phyloP scores from a whole-genome alignment of 1,140 invertebrate species.

The Drosophila gunungcola region DNA sequence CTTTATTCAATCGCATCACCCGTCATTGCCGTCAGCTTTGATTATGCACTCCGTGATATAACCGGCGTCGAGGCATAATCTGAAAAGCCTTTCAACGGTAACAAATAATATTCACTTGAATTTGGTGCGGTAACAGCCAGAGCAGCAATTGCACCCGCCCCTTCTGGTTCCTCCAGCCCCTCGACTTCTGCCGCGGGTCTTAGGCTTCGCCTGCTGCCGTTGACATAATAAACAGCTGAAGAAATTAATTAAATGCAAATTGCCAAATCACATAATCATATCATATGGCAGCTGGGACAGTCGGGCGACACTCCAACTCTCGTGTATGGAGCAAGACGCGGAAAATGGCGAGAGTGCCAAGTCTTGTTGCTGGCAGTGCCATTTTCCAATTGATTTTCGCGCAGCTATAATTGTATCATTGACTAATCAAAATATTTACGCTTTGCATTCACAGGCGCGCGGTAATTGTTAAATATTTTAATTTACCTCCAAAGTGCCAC shows the following conservation, averaged over 20 bases:
- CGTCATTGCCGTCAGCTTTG: conserved; percentile 37
- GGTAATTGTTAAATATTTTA: conserved; percentile 66
- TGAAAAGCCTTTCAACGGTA: conserved; percentile 46
- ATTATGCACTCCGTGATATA: conserved; percentile 55
- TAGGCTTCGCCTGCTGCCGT: conserved; percentile 34
- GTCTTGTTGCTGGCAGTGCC: conserved; percentile 5
- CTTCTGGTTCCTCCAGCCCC: conserved; percentile 2
- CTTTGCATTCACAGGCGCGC: conserved; percentile 25
- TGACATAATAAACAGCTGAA: conserved; percentile 81
- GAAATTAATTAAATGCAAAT: conserved; percentile 83
- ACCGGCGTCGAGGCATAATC: conserved; percentile 47
- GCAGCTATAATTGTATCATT: conserved; percentile 59
- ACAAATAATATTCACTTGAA: conserved; percentile 68
- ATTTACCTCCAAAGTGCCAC: conserved; percentile 37
- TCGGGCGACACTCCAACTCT: conserved; percentile 24
- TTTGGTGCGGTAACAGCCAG: conserved; percentile 64
- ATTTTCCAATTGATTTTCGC: conserved; percentile 43
- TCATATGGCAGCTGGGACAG: conserved; percentile 67
- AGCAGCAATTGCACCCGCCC: conserved; percentile 45
- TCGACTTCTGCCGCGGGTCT: conserved; percentile 42
- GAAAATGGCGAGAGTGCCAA: conserved; percentile 46
- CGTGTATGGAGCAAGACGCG: conserved; percentile 63
- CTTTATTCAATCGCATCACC: conserved; percentile 42
- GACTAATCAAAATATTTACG: conserved; percentile 70
- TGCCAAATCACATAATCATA: conserved; percentile 82